Conservation (phyloP, 2,797 vertebrate genomes). For the Sebastes itinus region DNA sequence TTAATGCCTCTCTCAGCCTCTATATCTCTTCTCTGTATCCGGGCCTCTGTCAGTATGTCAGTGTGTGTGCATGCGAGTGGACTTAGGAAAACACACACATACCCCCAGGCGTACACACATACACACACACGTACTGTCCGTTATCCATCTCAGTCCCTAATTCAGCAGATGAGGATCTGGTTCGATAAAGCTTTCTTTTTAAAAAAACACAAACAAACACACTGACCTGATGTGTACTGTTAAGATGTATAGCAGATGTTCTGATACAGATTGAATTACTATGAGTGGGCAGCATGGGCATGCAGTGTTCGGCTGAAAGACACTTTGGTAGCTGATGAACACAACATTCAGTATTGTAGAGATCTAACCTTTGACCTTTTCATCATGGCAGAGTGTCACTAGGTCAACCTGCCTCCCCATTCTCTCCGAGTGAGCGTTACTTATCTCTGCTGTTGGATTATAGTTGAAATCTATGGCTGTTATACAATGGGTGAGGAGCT, state of each 20-base stretch:
- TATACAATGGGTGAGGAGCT: neutral
- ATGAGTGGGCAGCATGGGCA: neutral
- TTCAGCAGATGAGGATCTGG: conserved; percentile 27
- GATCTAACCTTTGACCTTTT: conserved; percentile 14
- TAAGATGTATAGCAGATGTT: neutral
- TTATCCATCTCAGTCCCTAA: conserved; percentile 30
- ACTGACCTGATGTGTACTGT: neutral
- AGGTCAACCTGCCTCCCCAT: neutral
- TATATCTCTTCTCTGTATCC: conserved; percentile 21
- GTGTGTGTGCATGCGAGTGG: neutral
- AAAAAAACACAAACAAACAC: conserved; percentile 6
- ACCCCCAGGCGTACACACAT: neutral
- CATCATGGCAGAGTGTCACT: neutral
- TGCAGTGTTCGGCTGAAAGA: neutral
- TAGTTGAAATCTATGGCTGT: neutral
- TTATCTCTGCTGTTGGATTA: conserved; percentile 27
- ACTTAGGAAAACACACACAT: neutral
- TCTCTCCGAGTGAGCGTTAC: neutral
- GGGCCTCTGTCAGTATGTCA: neutral
- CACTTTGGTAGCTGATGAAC: neutral
- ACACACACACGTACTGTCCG: neutral
- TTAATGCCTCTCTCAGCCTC: conserved; percentile 29
- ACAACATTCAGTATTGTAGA: neutral
- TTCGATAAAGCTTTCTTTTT: conserved; percentile 22
- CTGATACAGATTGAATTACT: neutral